Base-by-base conservation (phyloP, 1,140 invertebrate genomes). In the Eurosta solidaginis region DNA sequence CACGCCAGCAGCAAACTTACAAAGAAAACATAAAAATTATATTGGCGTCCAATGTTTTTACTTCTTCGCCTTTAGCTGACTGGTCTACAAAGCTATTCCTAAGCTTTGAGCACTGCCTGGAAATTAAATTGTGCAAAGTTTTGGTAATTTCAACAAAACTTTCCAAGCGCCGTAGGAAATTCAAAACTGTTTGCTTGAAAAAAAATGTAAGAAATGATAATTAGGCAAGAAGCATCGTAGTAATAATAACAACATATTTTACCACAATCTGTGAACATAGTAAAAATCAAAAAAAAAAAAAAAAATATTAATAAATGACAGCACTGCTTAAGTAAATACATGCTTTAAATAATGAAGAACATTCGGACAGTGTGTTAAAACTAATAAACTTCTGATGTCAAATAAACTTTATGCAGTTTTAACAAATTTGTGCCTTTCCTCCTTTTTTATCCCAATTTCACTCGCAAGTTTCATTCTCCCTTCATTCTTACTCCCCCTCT, bases 91-190 rank as follows among this genome's bases (percentile, higher is more conserved):
- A 27, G 17, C n/a, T 40, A 14, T 12, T 22, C 33, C 40, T 40
- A 20, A 52, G 49, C 49, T 49, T 6, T 22, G 6, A 25, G 20
- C 3, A 20, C 10, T 40, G 33, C 59, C 10, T 68, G 5, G 27
- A 68, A 68, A 17, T 68, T 68, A 68, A 68, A 68, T 68, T 68
- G 59, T 5, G 14, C n/a, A 74, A 74, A 74, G 25, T 74, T 74
- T 74, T 74, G 73, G 73, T 25, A 74, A 74, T 74, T 74, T 47
- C 25, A 20, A n/a, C 7, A 45, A 47, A 74, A 74, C 12, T 74
- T 47, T 12, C 42, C 22, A 20, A 20, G 22, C 33, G 59, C 59
- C 59, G 59, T n/a, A 68, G 59, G 59, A 68, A 68, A 68, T 68
- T 68, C 33, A 14, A 68, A 68, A 68, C 3, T 33, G 59, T 68